Evolutionary conservation across 2,888 invertebrate genomes (phyloP), one percentile per base, ranked within the genome.

Genomic region (Nesidiocoris tenuis): DNA sequence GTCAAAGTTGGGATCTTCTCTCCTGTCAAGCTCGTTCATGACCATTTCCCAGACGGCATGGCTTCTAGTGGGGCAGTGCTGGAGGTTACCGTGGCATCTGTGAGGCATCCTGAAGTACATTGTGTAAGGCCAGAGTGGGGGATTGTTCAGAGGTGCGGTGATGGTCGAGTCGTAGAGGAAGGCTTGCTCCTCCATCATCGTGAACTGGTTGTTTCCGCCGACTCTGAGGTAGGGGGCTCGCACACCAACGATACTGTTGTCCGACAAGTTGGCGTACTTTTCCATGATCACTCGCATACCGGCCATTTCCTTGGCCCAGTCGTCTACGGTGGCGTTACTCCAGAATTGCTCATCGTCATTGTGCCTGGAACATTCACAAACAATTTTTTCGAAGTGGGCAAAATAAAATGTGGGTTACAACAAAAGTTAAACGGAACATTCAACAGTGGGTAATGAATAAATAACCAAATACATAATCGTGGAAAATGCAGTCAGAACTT

Each of bases 91-190:
- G 83, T 95, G 95, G 82, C 96, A 96, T 77, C 93, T 89, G 84
- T 95, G 96, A 0, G 96, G 95, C 93, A 96, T 95, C 82, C 94
- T 90, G 89, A 95, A 96, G 88, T 97, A 96, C 91, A 98, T 93
- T 76, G 97, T 98, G 87, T 98, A 98, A 1, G 98, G 98, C 98
- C 98, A 98, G 80, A 95, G 89, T 71, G 96, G 96, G 19, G 94
- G 94, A 83, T 95, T 94, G 80, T 92, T 93, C 55, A 95, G 86
- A 0, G 95, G 93, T 0, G 95, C 94, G 0, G 95, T 95, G 83
- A 97, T 95, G 68, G 96, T 96, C 61, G 96, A 95, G 84, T 98
- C 97, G 83, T 97, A 98, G 64, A 94, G 86, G 88, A 96, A 96
- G 12, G 94, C 94, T 83, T 95, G 93, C 84, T 96, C 95, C 84